These are phyloP conservation scores for Euplagia quadripunctaria DNA, from an alignment of 2,888 invertebrate genomes.

Conservation along the genomic window DNA sequence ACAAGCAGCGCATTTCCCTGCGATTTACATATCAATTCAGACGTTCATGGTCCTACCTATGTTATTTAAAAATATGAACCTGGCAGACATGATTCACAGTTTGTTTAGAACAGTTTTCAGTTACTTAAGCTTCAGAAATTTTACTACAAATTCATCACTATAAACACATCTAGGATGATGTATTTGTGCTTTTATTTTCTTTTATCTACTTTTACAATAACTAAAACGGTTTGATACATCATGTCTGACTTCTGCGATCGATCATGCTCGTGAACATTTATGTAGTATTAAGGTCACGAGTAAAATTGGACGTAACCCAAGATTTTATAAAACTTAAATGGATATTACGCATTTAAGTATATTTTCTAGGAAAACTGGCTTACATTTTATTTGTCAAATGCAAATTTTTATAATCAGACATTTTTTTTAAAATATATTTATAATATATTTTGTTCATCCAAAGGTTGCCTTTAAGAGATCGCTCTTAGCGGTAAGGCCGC, in stretches of 20 bases:
- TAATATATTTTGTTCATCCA: too few species aligned
- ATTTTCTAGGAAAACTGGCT: background rate
- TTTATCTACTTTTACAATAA: background rate
- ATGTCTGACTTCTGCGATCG: background rate
- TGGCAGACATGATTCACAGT: too few species aligned
- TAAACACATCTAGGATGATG: background rate
- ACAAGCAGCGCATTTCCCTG: too few species aligned
- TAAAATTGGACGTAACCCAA: conserved; percentile 1
- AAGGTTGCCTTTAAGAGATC: too few species aligned
- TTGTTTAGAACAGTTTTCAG: too few species aligned
- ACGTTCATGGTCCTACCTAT: too few species aligned
- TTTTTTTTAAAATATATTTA: too few species aligned
- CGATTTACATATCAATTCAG: too few species aligned
- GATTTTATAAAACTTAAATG: background rate
- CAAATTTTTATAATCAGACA: too few species aligned
- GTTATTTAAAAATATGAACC: too few species aligned
- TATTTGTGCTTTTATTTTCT: background rate
- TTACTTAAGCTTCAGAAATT: background rate
- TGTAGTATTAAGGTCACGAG: conserved; percentile 7
- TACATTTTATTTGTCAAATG: background rate
- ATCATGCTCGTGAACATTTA: background rate
- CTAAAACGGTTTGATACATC: background rate
- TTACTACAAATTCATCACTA: background rate
- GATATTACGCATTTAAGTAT: background rate
- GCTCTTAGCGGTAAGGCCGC: too few species aligned